phyloP scores from a whole-genome alignment of 2,113 vertebrate species.

The Pardalotus punctatus region DNA sequence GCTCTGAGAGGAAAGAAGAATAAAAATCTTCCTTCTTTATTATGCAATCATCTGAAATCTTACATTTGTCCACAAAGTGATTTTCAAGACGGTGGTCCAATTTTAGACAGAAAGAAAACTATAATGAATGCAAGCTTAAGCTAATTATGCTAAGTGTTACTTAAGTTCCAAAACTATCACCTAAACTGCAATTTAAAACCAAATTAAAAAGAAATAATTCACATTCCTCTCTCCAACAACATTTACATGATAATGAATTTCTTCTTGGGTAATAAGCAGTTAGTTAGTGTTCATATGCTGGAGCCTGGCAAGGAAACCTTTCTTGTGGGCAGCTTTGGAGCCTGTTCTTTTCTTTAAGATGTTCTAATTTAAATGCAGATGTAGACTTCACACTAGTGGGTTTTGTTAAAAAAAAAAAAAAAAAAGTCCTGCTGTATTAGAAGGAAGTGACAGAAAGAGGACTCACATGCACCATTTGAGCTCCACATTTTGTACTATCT shows the following conservation, averaged over 20 bases:
- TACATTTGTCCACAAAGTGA: background rate
- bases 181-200: conserved; percentile 23
- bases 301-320: conserved; percentile 54
- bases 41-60: background rate
- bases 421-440: background rate
- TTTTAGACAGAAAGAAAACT: background rate
- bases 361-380: conserved; percentile 76
- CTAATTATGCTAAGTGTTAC: background rate
- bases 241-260: conserved; percentile 44
- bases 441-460: conserved; percentile 39
- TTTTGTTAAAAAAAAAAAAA: conserved; percentile 9
- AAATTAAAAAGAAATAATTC: conserved; percentile 38
- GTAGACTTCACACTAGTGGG: conserved; percentile 58
- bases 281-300: conserved; percentile 40
- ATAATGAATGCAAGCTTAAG: background rate
- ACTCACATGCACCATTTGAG: background rate
- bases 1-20: background rate
- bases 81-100: background rate
- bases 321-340: conserved; percentile 59
- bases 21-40: background rate
- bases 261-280: conserved; percentile 48
- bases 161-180: background rate
- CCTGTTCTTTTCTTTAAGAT: conserved; percentile 68
- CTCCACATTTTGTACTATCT: background rate
- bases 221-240: conserved; percentile 14